Base-by-base conservation (phyloP, 1,140 invertebrate species). In the Sesamia nonagrioides region DNA sequence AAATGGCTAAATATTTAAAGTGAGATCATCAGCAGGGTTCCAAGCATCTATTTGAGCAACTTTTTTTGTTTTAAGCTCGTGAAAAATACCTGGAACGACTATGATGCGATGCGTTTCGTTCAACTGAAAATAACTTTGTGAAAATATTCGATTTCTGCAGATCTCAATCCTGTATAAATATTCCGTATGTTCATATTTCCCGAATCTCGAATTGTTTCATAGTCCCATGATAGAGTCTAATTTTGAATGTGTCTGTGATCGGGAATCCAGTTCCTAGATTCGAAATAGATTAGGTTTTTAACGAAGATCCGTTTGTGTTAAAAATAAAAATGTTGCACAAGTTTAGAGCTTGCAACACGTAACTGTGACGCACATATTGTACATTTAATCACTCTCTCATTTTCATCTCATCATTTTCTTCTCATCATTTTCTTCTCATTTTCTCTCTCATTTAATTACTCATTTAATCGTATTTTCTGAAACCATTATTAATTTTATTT, bases 71-170 rank as follows among this genome's bases (percentile, higher is more conserved):
- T n/a, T n/a, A n/a, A n/a, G n/a, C n/a, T n/a, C n/a, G n/a, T n/a
- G n/a, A n/a, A n/a, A n/a, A n/a, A n/a, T n/a, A n/a, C n/a, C n/a
- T n/a, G n/a, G n/a, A n/a, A n/a, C n/a, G n/a, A n/a, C n/a, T n/a
- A n/a, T n/a, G n/a, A n/a, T n/a, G n/a, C n/a, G n/a, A n/a, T n/a
- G n/a, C n/a, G n/a, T n/a, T n/a, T n/a, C n/a, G n/a, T n/a, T 42
- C 33, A 4, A 37, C 8, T n/a, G 27, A 68, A 45, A 68, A 48
- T 68, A 68, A 60, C 2, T 37, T 48, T 17, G 61, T 45, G 48
- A 74, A 74, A 18, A 60, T 40, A 75, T 75, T 60, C 6, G 40
- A 75, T 75, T 42, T 61, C 56, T 50, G 42, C 56, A 75, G 21
- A 75, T 63, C 56, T 61, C 17, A 58, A 21, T 50, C 58, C 61